These are phyloP conservation scores for Albula goreensis DNA, from an alignment of 2,113 vertebrate genomes.

Conservation along the genomic window DNA sequence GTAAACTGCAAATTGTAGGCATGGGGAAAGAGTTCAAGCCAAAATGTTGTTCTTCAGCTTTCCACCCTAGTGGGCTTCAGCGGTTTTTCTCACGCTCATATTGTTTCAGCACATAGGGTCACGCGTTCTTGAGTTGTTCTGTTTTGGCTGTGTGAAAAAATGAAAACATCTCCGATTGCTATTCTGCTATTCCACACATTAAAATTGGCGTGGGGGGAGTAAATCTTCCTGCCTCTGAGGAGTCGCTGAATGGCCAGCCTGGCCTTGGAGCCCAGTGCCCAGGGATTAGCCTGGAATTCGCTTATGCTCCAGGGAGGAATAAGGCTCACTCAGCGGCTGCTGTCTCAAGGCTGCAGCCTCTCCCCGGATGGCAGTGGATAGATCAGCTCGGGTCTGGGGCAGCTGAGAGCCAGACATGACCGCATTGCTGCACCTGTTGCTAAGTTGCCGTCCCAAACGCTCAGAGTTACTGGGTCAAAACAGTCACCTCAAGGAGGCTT, in stretches of 20 bases:
- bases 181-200: neutral
- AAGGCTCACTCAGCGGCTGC: constrained; percentile 16
- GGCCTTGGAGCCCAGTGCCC: neutral
- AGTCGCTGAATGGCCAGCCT: neutral
- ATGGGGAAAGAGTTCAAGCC: neutral
- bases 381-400: neutral
- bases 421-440: constrained; percentile 65
- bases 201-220: neutral
- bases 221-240: neutral
- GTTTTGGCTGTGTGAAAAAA: neutral
- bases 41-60: neutral
- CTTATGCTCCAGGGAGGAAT: neutral
- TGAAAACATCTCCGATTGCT: neutral
- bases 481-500: neutral
- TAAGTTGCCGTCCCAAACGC: neutral
- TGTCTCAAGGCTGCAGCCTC: constrained; percentile 54
- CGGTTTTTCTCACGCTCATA: constrained; percentile 6
- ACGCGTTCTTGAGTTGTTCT: neutral
- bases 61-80: neutral
- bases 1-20: neutral
- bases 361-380: neutral
- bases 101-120: neutral
- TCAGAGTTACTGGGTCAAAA: neutral
- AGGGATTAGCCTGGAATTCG: constrained; percentile 15
- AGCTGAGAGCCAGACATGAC: constrained; percentile 40